phyloP scores from a whole-genome alignment of 1,140 invertebrate species.

The Sycophaga agraensis region DNA sequence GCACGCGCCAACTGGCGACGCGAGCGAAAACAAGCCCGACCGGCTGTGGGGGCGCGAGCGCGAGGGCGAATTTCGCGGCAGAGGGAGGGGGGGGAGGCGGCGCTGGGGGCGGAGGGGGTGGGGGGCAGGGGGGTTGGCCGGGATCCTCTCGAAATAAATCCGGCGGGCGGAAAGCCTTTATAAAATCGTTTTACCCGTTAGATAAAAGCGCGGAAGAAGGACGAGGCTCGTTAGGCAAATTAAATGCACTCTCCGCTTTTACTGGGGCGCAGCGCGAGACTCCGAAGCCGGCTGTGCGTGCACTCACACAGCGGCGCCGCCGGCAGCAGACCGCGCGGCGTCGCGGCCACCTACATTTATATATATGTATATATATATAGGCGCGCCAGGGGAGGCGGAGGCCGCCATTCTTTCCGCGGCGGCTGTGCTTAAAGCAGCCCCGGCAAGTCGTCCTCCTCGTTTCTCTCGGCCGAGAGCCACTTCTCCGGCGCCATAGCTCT shows the following conservation, averaged over 20 bases:
- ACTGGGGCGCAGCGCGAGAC: background rate
- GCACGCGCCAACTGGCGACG: too few species aligned
- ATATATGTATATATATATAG: too few species aligned
- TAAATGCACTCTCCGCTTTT: constrained; percentile 39
- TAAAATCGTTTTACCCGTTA: constrained; percentile 36
- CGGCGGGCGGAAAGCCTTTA: constrained; percentile 34
- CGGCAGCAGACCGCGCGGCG: too few species aligned
- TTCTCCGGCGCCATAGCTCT: too few species aligned
- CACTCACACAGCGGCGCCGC: background rate
- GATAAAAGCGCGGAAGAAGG: constrained; percentile 42
- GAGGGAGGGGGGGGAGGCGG: too few species aligned
- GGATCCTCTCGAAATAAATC: constrained; percentile 37
- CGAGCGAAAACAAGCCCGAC: too few species aligned
- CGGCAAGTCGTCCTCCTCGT: background rate
- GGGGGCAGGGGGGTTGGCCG: background rate
- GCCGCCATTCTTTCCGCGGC: constrained; percentile 7
- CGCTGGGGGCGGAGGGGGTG: background rate
- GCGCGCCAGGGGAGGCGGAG: background rate
- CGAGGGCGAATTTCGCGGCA: too few species aligned
- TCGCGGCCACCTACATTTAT: too few species aligned
- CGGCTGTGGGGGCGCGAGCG: too few species aligned
- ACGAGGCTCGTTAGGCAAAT: constrained; percentile 45
- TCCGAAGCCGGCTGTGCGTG: background rate
- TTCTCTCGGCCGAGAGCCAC: constrained; percentile 10
- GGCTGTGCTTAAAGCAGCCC: background rate